Base-by-base conservation (phyloP, 2,113 vertebrate species). In the Sander vitreus region DNA sequence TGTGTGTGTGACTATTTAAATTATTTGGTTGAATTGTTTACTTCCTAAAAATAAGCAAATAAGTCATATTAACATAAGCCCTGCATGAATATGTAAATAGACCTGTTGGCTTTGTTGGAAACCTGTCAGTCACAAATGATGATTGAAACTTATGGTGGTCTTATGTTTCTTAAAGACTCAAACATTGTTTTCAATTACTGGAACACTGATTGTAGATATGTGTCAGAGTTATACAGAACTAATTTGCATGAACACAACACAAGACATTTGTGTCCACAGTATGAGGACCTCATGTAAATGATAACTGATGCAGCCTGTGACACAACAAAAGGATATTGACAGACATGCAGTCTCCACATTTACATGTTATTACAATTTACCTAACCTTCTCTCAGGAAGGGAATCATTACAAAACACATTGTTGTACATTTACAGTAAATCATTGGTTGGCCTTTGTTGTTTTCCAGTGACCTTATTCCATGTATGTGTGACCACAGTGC, bases 361-460 rank as follows among this genome's bases (percentile, higher is more conserved):
- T 81, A 80, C 83, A 93, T 94, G 88, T 88, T 48, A 81, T 43
- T 69, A 19, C 16, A 10, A 92, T 91, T 93, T 93, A 67, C 86
- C 80, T 91, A 82, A 78, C 63, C 76, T 60, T 73, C 84, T 80
- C 70, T 66, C 36, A 63, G 85, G 80, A 90, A 91, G 63, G 50
- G 51, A 57, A 76, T 48, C 5, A 73, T 76, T 75, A 45, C 15
- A 79, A 85, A 83, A 85, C 27, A 67, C 76, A 73, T 87, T 91
- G 80, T 85, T 85, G 48, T 73, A 45, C 74, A 54, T 89, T 93
- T 84, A 90, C 88, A 60, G 77, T 71, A 30, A 78, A 65, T 77
- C 73, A 54, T 14, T 69, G 21, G 58, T 54, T 63, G 69, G 50
- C 60, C 27, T 60, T 73, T 78, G 64, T 85, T 80, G 55, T 80